Evolutionary conservation across 2,113 vertebrate species (phyloP).

Genomic region (Hippocampus mohnikei): DNA sequence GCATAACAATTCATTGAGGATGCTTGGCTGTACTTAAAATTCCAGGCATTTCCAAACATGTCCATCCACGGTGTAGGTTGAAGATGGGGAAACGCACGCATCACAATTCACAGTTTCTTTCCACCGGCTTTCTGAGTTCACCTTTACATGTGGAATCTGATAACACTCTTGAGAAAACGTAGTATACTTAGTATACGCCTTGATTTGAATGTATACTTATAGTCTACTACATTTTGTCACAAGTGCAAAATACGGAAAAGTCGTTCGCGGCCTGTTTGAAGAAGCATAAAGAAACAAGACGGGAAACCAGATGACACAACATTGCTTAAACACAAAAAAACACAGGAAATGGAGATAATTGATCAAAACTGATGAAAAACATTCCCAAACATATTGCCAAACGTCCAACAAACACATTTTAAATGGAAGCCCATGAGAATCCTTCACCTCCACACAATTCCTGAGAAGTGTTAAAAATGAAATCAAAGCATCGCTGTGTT

Average conservation of each 20-base stretch:
- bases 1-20: slow-evolving; percentile 46
- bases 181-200: slow-evolving; percentile 80
- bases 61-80: not conserved
- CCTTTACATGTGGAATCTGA: slow-evolving; percentile 7
- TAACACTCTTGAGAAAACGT: slow-evolving; percentile 73
- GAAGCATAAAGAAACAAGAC: not conserved
- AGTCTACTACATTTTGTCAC: slow-evolving; percentile 80
- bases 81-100: slow-evolving; percentile 10
- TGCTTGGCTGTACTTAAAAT: slow-evolving; percentile 39
- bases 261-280: not conserved
- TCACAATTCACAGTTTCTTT: slow-evolving; percentile 5
- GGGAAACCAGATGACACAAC: not conserved
- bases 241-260: slow-evolving; percentile 34
- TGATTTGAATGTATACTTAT: slow-evolving; percentile 72
- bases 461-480: too few relatives aligned
- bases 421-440: not conserved
- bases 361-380: not conserved
- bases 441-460: too few relatives aligned
- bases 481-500: too few relatives aligned
- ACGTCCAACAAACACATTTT: not conserved
- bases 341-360: not conserved
- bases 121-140: slow-evolving; percentile 1
- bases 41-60: slow-evolving; percentile 24
- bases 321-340: not conserved
- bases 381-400: not conserved